phyloP scores from a whole-genome alignment of 2,888 invertebrate genomes.

The Xanthia togata region DNA sequence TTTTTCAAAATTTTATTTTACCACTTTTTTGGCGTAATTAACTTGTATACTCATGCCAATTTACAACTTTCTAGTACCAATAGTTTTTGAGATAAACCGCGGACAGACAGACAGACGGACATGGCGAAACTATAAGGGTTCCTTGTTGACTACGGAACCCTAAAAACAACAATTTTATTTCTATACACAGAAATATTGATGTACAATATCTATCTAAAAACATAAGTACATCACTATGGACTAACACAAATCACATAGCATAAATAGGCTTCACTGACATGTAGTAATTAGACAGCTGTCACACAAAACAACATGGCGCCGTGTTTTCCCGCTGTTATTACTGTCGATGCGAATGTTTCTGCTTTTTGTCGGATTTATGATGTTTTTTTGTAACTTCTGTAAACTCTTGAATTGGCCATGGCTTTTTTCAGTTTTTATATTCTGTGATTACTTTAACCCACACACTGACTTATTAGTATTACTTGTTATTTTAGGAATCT shows the following conservation, averaged over 20 bases:
- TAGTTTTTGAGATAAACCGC: too few relatives aligned
- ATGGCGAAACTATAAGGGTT: too few relatives aligned
- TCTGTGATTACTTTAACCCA: too few relatives aligned
- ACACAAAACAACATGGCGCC: conserved; percentile 36
- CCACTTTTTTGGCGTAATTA: too few relatives aligned
- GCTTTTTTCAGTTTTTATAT: background rate
- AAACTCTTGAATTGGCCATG: background rate
- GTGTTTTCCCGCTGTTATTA: conserved; percentile 42
- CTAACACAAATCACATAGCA: conserved; percentile 30
- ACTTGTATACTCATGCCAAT: too few relatives aligned
- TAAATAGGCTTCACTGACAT: conserved; percentile 18
- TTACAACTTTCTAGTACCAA: too few relatives aligned
- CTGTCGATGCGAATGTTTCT: conserved; percentile 21
- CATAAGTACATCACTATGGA: conserved; percentile 11
- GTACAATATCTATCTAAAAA: background rate
- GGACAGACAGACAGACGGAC: too few relatives aligned
- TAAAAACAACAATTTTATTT: background rate
- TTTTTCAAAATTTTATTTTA: too few relatives aligned
- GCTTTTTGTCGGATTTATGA: background rate
- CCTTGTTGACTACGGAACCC: too few relatives aligned
- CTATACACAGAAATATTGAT: background rate
- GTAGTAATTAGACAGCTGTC: conserved; percentile 64
- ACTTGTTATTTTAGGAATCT: too few relatives aligned
- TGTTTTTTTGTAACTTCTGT: conserved; percentile 16
- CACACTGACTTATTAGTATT: too few relatives aligned